Evolutionary conservation across 2,888 invertebrate genomes (phyloP).

Genomic region (Drosophila parthenogenetica): DNA sequence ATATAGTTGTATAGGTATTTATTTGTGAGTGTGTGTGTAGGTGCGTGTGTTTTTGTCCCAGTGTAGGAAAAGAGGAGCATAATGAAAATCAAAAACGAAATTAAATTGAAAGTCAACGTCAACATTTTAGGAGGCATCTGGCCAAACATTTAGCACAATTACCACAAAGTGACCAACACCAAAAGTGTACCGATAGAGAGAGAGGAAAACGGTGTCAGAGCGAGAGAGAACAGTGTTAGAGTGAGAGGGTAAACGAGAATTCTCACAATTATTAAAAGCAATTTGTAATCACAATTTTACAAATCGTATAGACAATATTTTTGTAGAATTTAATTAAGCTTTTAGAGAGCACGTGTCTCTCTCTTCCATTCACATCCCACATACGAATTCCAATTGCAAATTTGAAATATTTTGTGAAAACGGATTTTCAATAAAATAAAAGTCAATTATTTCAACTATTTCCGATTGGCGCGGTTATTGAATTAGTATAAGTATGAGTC

Average conservation of each 20-base stretch:
- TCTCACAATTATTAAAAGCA: constrained; percentile 28
- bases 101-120: constrained; percentile 47
- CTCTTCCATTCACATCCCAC: not conserved
- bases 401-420: constrained; percentile 2
- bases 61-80: not conserved
- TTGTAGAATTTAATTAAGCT: constrained; percentile 15
- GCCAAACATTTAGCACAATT: constrained; percentile 23
- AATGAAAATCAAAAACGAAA: constrained; percentile 53
- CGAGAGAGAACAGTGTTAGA: not conserved
- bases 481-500: constrained; percentile 15
- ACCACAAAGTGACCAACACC: constrained; percentile 27
- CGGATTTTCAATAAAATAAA: constrained; percentile 12
- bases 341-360: not conserved
- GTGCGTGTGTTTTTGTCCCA: constrained; percentile 12
- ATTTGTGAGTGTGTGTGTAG: constrained; percentile 7
- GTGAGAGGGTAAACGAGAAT: not conserved
- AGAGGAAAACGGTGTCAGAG: not conserved
- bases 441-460: constrained; percentile 17
- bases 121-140: constrained; percentile 25
- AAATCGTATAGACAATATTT: constrained; percentile 22
- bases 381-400: constrained; percentile 6
- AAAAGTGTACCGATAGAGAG: not conserved
- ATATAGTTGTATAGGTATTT: constrained; percentile 2
- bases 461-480: constrained; percentile 9
- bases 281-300: constrained; percentile 23